A percentile compares a stretch with the other conserved stretches of the same genome.
phyloP scores from a whole-genome alignment of 2,888 invertebrate species.

The Scaptomyza flava region DNA sequence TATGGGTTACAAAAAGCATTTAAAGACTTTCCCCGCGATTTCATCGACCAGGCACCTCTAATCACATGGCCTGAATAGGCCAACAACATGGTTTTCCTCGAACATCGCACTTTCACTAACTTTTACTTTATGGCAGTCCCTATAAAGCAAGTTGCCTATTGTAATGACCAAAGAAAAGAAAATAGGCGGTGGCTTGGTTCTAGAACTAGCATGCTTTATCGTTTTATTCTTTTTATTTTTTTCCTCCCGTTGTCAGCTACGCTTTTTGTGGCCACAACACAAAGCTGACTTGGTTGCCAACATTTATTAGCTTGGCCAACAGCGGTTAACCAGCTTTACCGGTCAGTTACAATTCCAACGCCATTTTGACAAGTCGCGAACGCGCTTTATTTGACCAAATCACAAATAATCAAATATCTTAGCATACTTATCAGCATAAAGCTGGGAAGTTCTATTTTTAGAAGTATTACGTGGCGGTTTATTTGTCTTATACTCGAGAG shows the following conservation, averaged over 20 bases:
- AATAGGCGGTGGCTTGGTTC: conserved; percentile 27
- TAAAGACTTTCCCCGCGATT: conserved; percentile 25
- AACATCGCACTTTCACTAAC: conserved; percentile 68
- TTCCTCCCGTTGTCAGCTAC: conserved; percentile 58
- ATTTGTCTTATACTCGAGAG: neutral
- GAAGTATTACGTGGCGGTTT: conserved; percentile 4
- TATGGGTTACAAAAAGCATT: conserved; percentile 63
- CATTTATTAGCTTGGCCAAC: conserved; percentile 53
- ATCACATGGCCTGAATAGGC: conserved; percentile 71
- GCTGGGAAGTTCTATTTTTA: conserved; percentile 16
- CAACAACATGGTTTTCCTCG: conserved; percentile 37
- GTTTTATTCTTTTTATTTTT: neutral
- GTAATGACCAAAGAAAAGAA: conserved; percentile 34
- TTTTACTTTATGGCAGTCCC: conserved; percentile 47
- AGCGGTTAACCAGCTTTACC: conserved; percentile 46
- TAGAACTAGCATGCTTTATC: conserved; percentile 34
- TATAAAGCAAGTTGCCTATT: conserved; percentile 2
- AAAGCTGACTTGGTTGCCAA: conserved; percentile 53
- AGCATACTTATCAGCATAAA: conserved; percentile 25
- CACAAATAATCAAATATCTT: neutral
- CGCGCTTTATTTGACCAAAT: conserved; percentile 10
- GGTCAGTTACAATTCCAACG: conserved; percentile 81
- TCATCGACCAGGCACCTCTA: conserved; percentile 51
- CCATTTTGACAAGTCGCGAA: conserved; percentile 68
- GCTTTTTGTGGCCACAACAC: conserved; percentile 68